These are phyloP conservation scores for Paralinhomoeus sp. DNA, from an alignment of 2,888 invertebrate species.

Conservation along the genomic window DNA sequence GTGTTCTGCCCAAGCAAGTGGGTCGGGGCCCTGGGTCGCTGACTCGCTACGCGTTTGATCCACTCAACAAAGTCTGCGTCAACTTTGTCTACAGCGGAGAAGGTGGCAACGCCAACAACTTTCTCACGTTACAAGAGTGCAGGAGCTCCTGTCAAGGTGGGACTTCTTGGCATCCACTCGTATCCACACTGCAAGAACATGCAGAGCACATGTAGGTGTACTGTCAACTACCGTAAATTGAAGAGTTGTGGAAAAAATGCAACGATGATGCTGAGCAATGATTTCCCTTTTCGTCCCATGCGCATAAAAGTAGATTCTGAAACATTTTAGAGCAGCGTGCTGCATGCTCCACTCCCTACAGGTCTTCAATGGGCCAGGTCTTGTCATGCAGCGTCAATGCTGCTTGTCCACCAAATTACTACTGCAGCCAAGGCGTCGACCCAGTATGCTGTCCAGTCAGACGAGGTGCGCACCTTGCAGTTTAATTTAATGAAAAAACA, in stretches of 20 bases:
- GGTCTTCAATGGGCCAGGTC: constrained; percentile 1
- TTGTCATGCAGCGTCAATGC: constrained; percentile 1
- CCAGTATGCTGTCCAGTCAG: no score
- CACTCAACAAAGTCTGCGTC: constrained; percentile 10
- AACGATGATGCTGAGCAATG: constrained; percentile 1
- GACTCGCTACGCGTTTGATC: constrained; percentile 11
- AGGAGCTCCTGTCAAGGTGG: constrained; percentile 12
- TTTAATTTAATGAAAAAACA: no score
- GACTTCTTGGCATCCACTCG: background rate
- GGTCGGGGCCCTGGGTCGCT: constrained; percentile 1
- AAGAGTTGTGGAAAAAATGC: constrained; percentile 4
- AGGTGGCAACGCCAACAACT: constrained; percentile 16
- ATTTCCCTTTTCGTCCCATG: no score
- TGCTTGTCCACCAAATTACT: constrained; percentile 3
- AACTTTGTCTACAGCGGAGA: constrained; percentile 13
- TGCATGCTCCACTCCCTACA: no score
- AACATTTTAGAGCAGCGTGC: no score
- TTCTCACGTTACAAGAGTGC: constrained; percentile 10
- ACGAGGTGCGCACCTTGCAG: no score
- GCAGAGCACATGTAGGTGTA: no score
- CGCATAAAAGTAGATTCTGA: no score
- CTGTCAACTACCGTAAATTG: background rate
- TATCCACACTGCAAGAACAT: no score
- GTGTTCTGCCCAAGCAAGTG: constrained; percentile 1
- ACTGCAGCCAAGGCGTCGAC: no score